Conservation (phyloP, 1,140 invertebrate genomes). For the Aradophagus sp. region DNA sequence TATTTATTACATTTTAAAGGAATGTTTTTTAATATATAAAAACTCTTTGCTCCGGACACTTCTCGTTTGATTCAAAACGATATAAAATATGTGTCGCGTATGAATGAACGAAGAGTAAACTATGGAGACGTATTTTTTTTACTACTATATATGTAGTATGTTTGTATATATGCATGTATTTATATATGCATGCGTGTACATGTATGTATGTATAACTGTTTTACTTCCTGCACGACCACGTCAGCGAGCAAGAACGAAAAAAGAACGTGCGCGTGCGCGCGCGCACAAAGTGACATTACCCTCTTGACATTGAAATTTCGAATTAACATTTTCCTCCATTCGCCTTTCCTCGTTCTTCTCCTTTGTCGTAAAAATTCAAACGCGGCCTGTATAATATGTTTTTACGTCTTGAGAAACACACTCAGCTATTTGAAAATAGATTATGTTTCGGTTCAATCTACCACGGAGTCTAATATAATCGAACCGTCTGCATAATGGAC, state of each 20-base stretch:
- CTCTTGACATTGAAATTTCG: constrained; percentile 52
- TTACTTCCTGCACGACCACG: constrained; percentile 20
- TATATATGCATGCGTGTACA: no score
- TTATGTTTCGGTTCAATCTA: constrained; percentile 55
- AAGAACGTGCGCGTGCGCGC: constrained; percentile 35
- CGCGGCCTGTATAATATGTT: constrained; percentile 49
- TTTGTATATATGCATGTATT: no score
- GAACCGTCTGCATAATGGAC: constrained; percentile 48
- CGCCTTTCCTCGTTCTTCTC: no score
- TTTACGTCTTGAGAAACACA: constrained; percentile 51
- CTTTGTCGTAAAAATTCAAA: constrained; percentile 40
- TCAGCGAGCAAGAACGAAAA: constrained; percentile 10
- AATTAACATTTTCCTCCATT: constrained; percentile 33
- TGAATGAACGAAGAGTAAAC: no score
- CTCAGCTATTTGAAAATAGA: constrained; percentile 48
- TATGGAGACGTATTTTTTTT: no score
- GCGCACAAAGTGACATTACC: constrained; percentile 42
- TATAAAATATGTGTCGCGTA: not conserved
- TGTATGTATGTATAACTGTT: no score
- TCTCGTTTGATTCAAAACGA: no score
- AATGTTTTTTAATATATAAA: no score
- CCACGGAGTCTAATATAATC: constrained; percentile 42
- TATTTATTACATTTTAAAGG: no score
- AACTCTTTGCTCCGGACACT: no score
- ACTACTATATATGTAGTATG: no score